These are phyloP conservation scores for Saguinus imperator DNA, from an alignment of 2,113 vertebrate genomes.

Conservation along the genomic window DNA sequence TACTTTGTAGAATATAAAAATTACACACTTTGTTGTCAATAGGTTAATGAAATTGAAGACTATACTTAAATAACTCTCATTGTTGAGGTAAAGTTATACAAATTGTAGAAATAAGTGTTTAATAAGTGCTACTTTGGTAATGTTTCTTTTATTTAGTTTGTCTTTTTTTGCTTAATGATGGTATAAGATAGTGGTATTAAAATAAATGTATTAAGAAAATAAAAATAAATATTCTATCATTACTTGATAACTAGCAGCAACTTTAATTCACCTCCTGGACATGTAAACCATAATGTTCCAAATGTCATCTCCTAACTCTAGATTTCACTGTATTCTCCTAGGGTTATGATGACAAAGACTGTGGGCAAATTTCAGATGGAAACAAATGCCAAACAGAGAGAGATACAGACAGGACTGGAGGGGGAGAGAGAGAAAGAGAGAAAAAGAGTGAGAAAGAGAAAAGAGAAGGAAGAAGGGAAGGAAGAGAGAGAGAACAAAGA, in stretches of 20 bases:
- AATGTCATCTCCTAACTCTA: not conserved
- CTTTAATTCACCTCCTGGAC: slow-evolving; percentile 42
- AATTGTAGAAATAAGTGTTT: slow-evolving; percentile 27
- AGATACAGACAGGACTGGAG: rapidly evolving
- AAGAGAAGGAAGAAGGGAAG: too few species aligned
- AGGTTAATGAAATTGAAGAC: not conserved
- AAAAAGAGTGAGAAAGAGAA: not conserved
- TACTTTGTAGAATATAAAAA: slow-evolving; percentile 22
- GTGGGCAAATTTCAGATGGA: not conserved
- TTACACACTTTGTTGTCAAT: not conserved
- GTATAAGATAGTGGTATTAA: not conserved
- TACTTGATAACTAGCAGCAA: slow-evolving; percentile 28
- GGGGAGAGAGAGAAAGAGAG: too few species aligned
- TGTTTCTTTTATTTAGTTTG: not conserved
- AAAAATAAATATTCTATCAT: not conserved
- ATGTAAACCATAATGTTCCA: not conserved
- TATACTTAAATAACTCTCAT: not conserved
- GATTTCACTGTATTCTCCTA: not conserved
- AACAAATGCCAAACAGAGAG: not conserved
- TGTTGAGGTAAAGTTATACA: not conserved
- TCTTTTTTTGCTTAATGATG: not conserved
- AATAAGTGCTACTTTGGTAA: slow-evolving; percentile 6
- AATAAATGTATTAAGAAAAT: not conserved
- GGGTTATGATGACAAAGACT: not conserved
- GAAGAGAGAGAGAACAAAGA: not conserved